Conservation (phyloP, 2,888 invertebrate species). For the Prosopocoilus inquinatus region DNA sequence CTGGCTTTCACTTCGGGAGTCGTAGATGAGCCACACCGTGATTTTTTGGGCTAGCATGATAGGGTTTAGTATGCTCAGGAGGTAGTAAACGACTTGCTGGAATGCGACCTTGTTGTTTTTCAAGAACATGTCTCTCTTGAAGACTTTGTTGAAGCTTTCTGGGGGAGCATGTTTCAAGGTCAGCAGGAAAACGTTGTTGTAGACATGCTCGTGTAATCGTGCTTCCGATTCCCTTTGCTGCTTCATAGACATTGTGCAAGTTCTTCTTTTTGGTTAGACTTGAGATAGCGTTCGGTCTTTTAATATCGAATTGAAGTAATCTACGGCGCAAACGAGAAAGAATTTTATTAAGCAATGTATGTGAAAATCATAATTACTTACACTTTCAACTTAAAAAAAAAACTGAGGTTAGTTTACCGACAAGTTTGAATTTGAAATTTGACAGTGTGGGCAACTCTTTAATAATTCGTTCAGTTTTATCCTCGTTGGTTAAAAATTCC, state of each 20-base stretch:
- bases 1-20: constrained; percentile 38
- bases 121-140: constrained; percentile 45
- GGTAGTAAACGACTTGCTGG: constrained; percentile 42
- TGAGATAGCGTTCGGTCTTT: too few species aligned
- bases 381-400: too few species aligned
- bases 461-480: too few species aligned
- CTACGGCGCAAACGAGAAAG: too few species aligned
- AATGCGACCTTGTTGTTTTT: constrained; percentile 46
- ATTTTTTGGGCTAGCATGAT: constrained; percentile 37
- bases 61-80: constrained; percentile 40
- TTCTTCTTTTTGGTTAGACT: neutral
- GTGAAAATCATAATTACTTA: too few species aligned
- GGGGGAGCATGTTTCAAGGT: constrained; percentile 36
- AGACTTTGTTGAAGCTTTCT: constrained; percentile 36
- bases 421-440: too few species aligned
- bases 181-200: constrained; percentile 39
- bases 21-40: constrained; percentile 39
- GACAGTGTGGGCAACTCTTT: too few species aligned
- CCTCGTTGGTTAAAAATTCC: too few species aligned
- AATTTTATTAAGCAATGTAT: too few species aligned
- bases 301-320: too few species aligned
- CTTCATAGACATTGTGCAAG: constrained; percentile 22
- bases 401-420: too few species aligned
- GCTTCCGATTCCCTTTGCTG: constrained; percentile 31
- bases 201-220: constrained; percentile 37